Percentiles rank a stretch among this genome's conserved stretches.
Conservation (phyloP, 2,888 invertebrate genomes). For the Sminthurinus aureus region DNA sequence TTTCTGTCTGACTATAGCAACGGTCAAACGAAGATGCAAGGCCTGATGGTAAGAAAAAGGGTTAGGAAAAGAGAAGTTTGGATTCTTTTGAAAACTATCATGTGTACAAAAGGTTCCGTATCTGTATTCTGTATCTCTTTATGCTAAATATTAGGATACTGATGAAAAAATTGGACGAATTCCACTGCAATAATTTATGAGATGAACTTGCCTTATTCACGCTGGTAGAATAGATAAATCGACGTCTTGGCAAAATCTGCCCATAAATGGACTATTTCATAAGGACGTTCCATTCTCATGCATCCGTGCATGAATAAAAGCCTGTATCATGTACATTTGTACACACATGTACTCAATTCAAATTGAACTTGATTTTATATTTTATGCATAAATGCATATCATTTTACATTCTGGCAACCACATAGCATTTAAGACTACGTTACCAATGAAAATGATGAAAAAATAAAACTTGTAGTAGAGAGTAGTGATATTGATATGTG, state of each 20-base stretch:
- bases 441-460: no score
- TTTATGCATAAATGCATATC: no score
- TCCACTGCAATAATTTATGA: constrained; percentile 34
- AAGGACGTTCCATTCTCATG: neutral
- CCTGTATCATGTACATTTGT: neutral
- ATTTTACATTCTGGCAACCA: no score
- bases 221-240: constrained; percentile 25
- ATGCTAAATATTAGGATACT: constrained; percentile 10
- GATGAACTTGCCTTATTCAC: constrained; percentile 31
- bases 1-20: neutral
- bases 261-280: constrained; percentile 36
- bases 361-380: no score
- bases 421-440: no score
- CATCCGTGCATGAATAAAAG: neutral
- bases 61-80: no score
- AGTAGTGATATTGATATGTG: no score
- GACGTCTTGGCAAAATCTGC: constrained; percentile 39
- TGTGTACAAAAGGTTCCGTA: neutral
- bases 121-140: neutral
- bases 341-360: neutral
- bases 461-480: no score
- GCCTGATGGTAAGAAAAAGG: no score
- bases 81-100: neutral
- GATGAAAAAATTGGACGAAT: constrained; percentile 35
- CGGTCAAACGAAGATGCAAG: no score